These are phyloP conservation scores for Apogon hyalosoma DNA, from an alignment of 2,797 vertebrate species.

Conservation along the genomic window DNA sequence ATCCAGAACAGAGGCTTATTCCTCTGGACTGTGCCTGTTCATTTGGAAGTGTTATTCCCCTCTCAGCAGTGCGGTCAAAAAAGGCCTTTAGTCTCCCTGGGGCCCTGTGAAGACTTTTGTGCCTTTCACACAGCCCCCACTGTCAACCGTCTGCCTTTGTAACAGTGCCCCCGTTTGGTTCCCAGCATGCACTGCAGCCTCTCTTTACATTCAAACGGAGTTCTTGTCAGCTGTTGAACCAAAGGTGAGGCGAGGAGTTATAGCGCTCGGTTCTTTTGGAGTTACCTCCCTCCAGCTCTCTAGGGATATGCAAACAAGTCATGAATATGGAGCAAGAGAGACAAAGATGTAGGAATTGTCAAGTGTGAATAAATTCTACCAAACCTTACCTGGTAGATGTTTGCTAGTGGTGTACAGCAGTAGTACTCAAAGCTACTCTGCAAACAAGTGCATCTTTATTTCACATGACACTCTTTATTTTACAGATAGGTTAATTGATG, in stretches of 20 bases:
- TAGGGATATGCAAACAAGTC: conserved; percentile 66
- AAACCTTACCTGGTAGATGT: conserved; percentile 34
- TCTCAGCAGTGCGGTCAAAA: conserved; percentile 79
- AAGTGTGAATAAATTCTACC: conserved; percentile 58
- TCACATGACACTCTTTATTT: conserved; percentile 10
- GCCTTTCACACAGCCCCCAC: conserved; percentile 31
- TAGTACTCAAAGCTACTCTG: conserved; percentile 26
- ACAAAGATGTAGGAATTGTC: conserved; percentile 58
- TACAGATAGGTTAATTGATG: no score
- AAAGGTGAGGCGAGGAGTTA: conserved; percentile 49
- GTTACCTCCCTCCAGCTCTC: conserved; percentile 55
- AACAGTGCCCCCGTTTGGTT: conserved; percentile 85
- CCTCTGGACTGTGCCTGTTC: conserved; percentile 78
- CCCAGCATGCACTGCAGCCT: conserved; percentile 49
- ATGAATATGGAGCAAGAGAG: conserved; percentile 69
- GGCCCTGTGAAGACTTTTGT: conserved; percentile 65
- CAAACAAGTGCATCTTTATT: background rate
- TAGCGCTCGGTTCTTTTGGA: conserved; percentile 28
- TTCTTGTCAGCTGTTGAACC: conserved; percentile 63
- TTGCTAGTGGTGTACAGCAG: conserved; percentile 4
- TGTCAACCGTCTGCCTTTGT: conserved; percentile 65
- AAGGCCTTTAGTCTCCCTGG: conserved; percentile 76
- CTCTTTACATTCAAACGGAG: conserved; percentile 27
- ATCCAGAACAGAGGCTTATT: conserved; percentile 78
- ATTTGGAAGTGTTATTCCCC: conserved; percentile 83